Percentiles rank a stretch among this genome's conserved stretches.
phyloP scores from a whole-genome alignment of 1,140 invertebrate species.

The Zaprionus tsacasi region DNA sequence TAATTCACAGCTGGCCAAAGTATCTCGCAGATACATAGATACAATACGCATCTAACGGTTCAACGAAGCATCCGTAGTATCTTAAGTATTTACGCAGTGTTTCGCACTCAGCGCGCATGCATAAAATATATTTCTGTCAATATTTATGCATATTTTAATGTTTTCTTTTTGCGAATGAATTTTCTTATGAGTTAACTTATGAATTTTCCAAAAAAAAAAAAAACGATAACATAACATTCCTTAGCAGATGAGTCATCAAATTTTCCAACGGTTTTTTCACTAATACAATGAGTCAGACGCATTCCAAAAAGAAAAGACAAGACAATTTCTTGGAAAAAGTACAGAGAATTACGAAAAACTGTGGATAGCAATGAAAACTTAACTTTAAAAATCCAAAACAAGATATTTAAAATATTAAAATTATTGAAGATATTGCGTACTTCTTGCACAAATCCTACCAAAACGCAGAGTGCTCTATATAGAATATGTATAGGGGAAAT shows the following conservation, averaged over 20 bases:
- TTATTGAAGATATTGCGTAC: no score
- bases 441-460: neutral
- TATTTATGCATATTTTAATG: constrained; percentile 31
- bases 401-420: no score
- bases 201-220: constrained; percentile 10
- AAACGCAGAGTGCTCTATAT: neutral
- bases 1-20: constrained; percentile 73
- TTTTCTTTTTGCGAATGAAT: neutral
- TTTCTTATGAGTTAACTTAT: neutral
- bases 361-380: neutral
- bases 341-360: neutral
- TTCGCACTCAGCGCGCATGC: constrained; percentile 15
- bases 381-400: neutral
- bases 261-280: neutral
- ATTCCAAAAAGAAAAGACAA: neutral
- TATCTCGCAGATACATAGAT: constrained; percentile 61
- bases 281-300: neutral
- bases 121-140: constrained; percentile 41
- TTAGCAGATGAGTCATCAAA: constrained; percentile 1
- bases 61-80: constrained; percentile 2
- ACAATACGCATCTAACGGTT: constrained; percentile 34
- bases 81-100: constrained; percentile 50
- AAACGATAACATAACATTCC: no score
- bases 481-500: neutral
- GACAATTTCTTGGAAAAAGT: neutral